These are phyloP conservation scores for Pterophyllum scalare DNA, from an alignment of 2,113 vertebrate species.

Conservation along the genomic window DNA sequence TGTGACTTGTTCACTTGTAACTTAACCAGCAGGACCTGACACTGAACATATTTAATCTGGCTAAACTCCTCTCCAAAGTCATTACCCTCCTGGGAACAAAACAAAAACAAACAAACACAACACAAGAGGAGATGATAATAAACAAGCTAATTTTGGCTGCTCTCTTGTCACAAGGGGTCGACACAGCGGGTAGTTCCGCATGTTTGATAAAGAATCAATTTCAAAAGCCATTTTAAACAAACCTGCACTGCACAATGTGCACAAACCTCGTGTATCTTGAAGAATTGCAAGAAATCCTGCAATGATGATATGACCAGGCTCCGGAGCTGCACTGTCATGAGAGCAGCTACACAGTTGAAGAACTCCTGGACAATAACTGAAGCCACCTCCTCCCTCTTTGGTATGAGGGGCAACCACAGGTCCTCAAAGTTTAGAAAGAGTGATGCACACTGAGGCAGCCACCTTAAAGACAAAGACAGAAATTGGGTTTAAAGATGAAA, in stretches of 20 bases:
- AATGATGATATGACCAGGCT: conserved; percentile 87
- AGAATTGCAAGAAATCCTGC: conserved; percentile 86
- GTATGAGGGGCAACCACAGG: conserved; percentile 83
- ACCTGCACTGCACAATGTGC: background rate
- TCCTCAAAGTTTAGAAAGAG: conserved; percentile 79
- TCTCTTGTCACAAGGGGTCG: no score
- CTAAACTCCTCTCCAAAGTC: conserved; percentile 85
- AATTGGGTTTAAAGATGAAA: background rate
- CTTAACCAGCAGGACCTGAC: conserved; percentile 84
- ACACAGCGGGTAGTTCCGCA: no score
- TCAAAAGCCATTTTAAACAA: background rate
- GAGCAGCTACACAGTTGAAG: conserved; percentile 84
- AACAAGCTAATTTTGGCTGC: background rate
- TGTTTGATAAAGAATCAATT: no score
- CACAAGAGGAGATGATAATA: background rate
- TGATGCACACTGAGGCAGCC: conserved; percentile 87
- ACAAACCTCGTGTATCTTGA: conserved; percentile 86
- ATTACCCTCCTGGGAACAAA: conserved; percentile 83
- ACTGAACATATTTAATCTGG: conserved; percentile 80
- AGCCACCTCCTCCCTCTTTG: conserved; percentile 69
- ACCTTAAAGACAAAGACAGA: conserved; percentile 75
- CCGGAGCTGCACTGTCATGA: conserved; percentile 92
- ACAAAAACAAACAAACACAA: background rate
- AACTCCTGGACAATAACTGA: conserved; percentile 80
- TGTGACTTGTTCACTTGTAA: conserved; percentile 78